These are phyloP conservation scores for Myzus persicae DNA, from an alignment of 1,140 invertebrate species.

Conservation along the genomic window DNA sequence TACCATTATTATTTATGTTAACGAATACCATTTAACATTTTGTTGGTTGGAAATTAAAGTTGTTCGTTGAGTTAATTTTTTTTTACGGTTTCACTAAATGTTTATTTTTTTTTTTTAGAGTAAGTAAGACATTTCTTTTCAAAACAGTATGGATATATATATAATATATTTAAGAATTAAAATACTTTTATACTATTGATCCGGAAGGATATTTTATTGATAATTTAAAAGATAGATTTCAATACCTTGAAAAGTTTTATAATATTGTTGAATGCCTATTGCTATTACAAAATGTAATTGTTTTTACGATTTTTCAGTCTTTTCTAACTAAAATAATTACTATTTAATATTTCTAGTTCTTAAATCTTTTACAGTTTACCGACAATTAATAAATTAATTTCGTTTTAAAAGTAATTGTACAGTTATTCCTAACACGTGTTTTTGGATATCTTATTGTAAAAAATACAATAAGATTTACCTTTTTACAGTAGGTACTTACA, in stretches of 20 bases:
- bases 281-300: not conserved
- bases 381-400: not conserved
- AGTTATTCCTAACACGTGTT: not conserved
- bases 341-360: not conserved
- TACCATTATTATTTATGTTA: no score
- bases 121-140: not conserved
- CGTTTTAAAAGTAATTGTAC: not conserved
- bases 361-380: no score
- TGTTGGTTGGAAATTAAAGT: not conserved
- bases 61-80: not conserved
- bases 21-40: not conserved
- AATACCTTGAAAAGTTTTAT: not conserved
- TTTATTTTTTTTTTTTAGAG: not conserved
- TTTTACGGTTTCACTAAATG: not conserved
- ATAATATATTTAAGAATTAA: no score
- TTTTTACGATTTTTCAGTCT: not conserved
- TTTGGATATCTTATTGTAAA: not conserved
- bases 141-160: not conserved
- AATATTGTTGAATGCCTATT: not conserved
- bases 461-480: not conserved
- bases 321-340: not conserved
- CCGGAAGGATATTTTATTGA: not conserved
- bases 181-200: not conserved
- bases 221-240: not conserved
- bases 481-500: no score